Conservation (phyloP, 2,113 vertebrate species). For the Notechis scutatus region DNA sequence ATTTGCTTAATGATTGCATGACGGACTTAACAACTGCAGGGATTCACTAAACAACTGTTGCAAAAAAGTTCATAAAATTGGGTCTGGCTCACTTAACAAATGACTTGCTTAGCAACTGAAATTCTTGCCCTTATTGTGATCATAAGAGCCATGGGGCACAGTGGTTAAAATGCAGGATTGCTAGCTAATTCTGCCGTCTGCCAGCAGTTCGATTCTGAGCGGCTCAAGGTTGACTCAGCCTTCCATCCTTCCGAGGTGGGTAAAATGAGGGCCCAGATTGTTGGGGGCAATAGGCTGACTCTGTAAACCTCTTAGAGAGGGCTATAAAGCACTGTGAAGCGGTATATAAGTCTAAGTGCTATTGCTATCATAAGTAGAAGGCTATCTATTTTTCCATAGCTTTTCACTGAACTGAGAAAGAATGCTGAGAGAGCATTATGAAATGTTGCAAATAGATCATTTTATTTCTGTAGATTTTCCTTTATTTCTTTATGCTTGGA, state of each 20-base stretch:
- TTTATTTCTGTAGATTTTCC: background rate
- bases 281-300: too few species aligned
- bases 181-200: too few species aligned
- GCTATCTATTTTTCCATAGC: background rate
- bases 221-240: too few species aligned
- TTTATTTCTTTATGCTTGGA: conserved; percentile 35
- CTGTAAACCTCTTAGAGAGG: too few species aligned
- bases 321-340: too few species aligned
- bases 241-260: too few species aligned
- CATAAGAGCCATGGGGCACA: too few species aligned
- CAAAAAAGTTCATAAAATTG: too few species aligned
- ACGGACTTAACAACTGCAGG: background rate
- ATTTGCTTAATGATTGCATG: background rate
- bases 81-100: background rate
- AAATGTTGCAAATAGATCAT: background rate
- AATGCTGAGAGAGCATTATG: background rate
- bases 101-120: background rate
- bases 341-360: too few species aligned
- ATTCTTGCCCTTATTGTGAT: background rate
- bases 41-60: background rate
- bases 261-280: too few species aligned
- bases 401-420: background rate
- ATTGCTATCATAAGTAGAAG: background rate
- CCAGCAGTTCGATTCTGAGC: too few species aligned
- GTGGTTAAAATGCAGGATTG: too few species aligned